Conservation (phyloP, 2,888 invertebrate genomes). For the Macrosiphum euphorbiae region DNA sequence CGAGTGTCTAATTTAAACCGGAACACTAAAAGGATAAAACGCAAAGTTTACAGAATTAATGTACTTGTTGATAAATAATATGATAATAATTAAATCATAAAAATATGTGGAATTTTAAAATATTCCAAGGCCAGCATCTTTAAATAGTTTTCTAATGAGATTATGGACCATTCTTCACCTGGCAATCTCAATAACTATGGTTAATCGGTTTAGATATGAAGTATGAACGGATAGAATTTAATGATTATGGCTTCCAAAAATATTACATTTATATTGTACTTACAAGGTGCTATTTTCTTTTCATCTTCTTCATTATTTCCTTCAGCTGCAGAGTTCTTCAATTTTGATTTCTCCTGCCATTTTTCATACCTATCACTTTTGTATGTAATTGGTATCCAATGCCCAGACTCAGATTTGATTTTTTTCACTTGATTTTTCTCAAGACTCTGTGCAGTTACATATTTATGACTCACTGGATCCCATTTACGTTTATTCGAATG, state of each 20-base stretch:
- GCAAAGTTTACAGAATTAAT: not conserved
- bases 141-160: not conserved
- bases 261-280: slow-evolving; percentile 45
- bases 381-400: slow-evolving; percentile 93
- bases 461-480: slow-evolving; percentile 87
- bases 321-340: slow-evolving; percentile 71
- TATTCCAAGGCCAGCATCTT: not conserved
- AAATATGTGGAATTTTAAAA: not conserved
- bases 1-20: slow-evolving; percentile 74
- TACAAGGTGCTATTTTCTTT: slow-evolving; percentile 64
- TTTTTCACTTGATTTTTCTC: slow-evolving; percentile 77
- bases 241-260: not conserved
- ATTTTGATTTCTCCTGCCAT: slow-evolving; percentile 86
- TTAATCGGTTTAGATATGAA: not conserved
- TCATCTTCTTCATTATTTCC: slow-evolving; percentile 72
- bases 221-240: not conserved
- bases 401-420: slow-evolving; percentile 96
- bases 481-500: slow-evolving; percentile 76
- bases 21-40: slow-evolving; percentile 61
- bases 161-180: not conserved
- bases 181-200: not conserved
- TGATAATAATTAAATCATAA: not conserved
- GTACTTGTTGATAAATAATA: not conserved
- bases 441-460: slow-evolving; percentile 76
- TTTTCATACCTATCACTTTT: slow-evolving; percentile 90